phyloP scores from a whole-genome alignment of 2,888 invertebrate genomes.

The Frankliniella fusca region DNA sequence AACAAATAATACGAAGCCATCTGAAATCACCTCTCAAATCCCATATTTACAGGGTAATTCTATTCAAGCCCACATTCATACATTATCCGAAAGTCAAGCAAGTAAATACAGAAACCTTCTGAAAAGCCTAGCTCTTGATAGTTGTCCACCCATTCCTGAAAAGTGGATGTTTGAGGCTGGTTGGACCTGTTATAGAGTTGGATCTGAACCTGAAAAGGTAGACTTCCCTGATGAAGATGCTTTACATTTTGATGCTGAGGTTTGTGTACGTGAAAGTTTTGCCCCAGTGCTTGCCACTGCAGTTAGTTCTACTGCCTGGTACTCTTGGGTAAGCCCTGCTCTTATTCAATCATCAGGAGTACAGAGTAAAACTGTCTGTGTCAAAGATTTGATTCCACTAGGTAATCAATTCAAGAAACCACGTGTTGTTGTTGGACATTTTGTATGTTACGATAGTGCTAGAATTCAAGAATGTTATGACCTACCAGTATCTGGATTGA shows the following conservation, averaged over 20 bases:
- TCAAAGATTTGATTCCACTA: conserved; percentile 64
- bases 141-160: conserved; percentile 61
- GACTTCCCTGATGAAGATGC: conserved; percentile 74
- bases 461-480: conserved; percentile 87
- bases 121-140: conserved; percentile 52
- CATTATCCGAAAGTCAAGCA: conserved; percentile 69
- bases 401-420: conserved; percentile 57
- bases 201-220: conserved; percentile 54
- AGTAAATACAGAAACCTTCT: conserved; percentile 65
- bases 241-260: conserved; percentile 88
- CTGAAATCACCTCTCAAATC: too few relatives aligned
- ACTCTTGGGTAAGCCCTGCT: conserved; percentile 81
- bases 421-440: conserved; percentile 84
- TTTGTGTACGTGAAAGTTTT: conserved; percentile 74
- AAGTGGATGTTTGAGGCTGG: conserved; percentile 67
- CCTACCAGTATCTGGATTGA: conserved; percentile 57
- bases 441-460: conserved; percentile 88
- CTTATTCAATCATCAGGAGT: conserved; percentile 45
- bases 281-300: conserved; percentile 87
- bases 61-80: conserved; percentile 79
- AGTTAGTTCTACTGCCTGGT: conserved; percentile 79
- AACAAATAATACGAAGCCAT: not conserved
- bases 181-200: conserved; percentile 71
- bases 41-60: conserved; percentile 56
- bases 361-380: conserved; percentile 45